Evolutionary conservation across 2,888 invertebrate species (phyloP), one percentile per base, ranked within the genome.

Genomic region (Nomada fabriciana): DNA sequence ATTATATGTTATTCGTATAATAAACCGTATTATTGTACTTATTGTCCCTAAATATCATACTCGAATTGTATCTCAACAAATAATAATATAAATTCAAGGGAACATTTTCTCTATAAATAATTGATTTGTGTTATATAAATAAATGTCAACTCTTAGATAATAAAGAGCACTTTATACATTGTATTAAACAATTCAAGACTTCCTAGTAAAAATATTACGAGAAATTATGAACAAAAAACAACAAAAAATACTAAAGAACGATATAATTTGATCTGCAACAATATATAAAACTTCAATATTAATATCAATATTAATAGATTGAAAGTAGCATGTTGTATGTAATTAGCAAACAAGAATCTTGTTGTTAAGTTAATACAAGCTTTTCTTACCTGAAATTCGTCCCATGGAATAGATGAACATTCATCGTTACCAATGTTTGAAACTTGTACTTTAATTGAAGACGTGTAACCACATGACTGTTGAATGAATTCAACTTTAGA

Each of bases 331-430:
- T 75, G 68, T 80, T 55, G 53, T 86, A 68, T 81, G 63, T 74
- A 71, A 76, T 74, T 60, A 64, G 77, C 75, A 83, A 72, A 80
- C 64, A 60, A 25, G 29, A 76, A 83, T 68, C 59, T 80, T 70
- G 55, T 60, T 3, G 20, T 71, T n/a, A 36, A 15, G 11, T 10
- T 43, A 59, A 68, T 50, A 15, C 9, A 70, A 61, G 11, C 83
- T 77, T 50, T 53, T 60, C 91, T 94, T 94, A 98, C 98, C 97
- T 98, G 98, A 95, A 99, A 97, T 94, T 98, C 98, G 92, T 98
- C 98, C 97, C 98, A 98, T 0, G 97, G 97, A 92, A 98, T 98
- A 59, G 97, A 96, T 57, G 96, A 96, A 91, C 98, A 98, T 94
- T 98, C 98, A 90, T 98, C 97, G 70, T 96, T 96, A 43, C 95